Percentiles rank a stretch among this genome's conserved stretches.
Evolutionary conservation across 2,113 vertebrate species (phyloP).

Genomic region (Amblyopsis rosae): DNA sequence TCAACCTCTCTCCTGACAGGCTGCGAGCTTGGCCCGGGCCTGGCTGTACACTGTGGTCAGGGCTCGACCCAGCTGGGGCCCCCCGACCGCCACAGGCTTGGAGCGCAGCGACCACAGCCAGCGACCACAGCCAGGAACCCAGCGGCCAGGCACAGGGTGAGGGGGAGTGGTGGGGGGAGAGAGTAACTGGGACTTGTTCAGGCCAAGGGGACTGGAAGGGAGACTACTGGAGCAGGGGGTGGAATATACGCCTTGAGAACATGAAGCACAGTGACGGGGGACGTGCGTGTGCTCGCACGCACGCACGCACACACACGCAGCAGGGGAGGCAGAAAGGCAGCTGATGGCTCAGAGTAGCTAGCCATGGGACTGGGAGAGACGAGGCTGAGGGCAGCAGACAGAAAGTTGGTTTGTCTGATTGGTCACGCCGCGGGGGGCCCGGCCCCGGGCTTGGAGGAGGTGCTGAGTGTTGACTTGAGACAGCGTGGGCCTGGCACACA

Average conservation of each 20-base stretch:
- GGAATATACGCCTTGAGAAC: not conserved
- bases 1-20: slow-evolving; percentile 56
- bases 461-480: not conserved
- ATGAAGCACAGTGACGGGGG: not conserved
- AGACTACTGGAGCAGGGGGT: not conserved
- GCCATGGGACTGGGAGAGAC: not conserved
- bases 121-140: not conserved
- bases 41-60: slow-evolving; percentile 22
- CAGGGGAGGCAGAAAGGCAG: not conserved
- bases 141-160: not conserved
- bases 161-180: too few species aligned
- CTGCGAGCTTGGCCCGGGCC: slow-evolving; percentile 31
- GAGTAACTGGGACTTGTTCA: not conserved
- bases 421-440: not conserved
- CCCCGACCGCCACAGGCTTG: not conserved
- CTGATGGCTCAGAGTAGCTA: not conserved
- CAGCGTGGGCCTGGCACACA: not conserved
- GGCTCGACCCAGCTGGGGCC: not conserved
- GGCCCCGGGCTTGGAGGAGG: not conserved
- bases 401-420: not conserved
- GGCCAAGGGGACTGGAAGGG: not conserved
- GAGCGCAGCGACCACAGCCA: not conserved
- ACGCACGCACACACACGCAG: too few species aligned
- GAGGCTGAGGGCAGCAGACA: not conserved
- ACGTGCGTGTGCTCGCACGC: not conserved